Percentiles rank a stretch among this genome's conserved stretches.
These are phyloP conservation scores for Sternotherus odoratus DNA, from an alignment of 2,797 vertebrate species.

Conservation along the genomic window DNA sequence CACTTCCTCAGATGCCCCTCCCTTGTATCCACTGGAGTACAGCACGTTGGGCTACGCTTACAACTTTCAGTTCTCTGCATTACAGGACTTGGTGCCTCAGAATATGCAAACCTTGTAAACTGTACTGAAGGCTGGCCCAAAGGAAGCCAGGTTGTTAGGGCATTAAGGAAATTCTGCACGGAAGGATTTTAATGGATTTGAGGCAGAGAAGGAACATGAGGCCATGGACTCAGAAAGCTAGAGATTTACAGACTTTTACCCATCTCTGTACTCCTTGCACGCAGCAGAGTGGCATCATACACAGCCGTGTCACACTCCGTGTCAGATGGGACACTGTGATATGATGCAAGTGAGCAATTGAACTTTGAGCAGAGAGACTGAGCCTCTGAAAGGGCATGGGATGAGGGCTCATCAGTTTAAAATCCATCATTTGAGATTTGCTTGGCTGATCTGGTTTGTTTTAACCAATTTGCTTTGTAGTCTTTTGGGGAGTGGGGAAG, in stretches of 20 bases:
- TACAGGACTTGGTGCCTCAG: conserved; percentile 1
- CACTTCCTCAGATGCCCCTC: background rate
- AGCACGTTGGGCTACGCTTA: background rate
- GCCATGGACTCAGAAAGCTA: background rate
- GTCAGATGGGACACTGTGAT: background rate
- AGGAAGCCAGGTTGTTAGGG: background rate
- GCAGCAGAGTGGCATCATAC: background rate
- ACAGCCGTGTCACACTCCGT: background rate
- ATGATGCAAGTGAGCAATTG: background rate
- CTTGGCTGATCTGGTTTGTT: conserved; percentile 14
- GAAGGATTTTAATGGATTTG: background rate
- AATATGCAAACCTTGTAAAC: background rate
- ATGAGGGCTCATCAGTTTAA: background rate
- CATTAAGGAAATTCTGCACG: conserved; percentile 3
- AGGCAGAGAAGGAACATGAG: background rate
- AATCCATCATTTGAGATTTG: background rate
- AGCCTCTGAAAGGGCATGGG: background rate
- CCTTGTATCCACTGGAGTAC: background rate
- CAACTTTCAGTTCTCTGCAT: background rate
- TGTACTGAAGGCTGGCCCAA: background rate
- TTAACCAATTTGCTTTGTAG: conserved; percentile 26
- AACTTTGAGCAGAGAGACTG: background rate
- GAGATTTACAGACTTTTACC: background rate
- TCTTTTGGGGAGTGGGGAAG: background rate
- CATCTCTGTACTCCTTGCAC: background rate